These are phyloP conservation scores for Epirrita christyi DNA, from an alignment of 2,888 invertebrate species.

Conservation along the genomic window DNA sequence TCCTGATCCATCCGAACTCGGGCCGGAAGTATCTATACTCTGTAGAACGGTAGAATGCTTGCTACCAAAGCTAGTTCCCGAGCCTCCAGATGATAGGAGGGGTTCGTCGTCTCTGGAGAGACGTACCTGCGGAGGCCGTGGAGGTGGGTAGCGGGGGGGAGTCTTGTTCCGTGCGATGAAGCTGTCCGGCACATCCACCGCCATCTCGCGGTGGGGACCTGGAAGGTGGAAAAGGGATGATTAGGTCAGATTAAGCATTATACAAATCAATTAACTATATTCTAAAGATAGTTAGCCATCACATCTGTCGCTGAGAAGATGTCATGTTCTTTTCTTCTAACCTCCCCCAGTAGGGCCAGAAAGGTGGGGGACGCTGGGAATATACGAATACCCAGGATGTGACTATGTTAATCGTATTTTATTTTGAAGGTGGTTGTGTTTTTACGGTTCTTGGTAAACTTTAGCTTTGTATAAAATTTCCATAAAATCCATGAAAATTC, in stretches of 20 bases:
- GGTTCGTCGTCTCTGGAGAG: conserved; percentile 81
- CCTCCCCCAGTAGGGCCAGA: too few relatives aligned
- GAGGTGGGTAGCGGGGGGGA: conserved; percentile 95
- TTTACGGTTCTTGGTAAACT: too few relatives aligned
- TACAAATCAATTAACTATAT: too few relatives aligned
- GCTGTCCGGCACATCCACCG: conserved; percentile 98
- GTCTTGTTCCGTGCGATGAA: conserved; percentile 96
- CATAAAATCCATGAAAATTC: neutral
- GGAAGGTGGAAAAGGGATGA: conserved; percentile 47
- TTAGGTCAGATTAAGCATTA: neutral
- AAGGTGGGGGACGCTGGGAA: too few relatives aligned
- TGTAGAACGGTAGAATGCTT: conserved; percentile 75
- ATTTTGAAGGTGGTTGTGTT: too few relatives aligned
- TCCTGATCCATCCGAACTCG: conserved; percentile 72
- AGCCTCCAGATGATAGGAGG: conserved; percentile 73
- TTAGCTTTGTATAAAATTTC: neutral
- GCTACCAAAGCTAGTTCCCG: conserved; percentile 77
- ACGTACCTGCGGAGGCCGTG: conserved; percentile 88
- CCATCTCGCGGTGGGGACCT: conserved; percentile 98
- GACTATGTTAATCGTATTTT: too few relatives aligned
- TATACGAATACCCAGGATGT: too few relatives aligned
- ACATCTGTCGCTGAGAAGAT: too few relatives aligned
- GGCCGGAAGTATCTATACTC: conserved; percentile 66
- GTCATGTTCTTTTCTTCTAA: too few relatives aligned
- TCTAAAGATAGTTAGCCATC: too few relatives aligned